Evolutionary conservation across 2,113 vertebrate species (phyloP).

Genomic region (Pyrgilauda ruficollis): DNA sequence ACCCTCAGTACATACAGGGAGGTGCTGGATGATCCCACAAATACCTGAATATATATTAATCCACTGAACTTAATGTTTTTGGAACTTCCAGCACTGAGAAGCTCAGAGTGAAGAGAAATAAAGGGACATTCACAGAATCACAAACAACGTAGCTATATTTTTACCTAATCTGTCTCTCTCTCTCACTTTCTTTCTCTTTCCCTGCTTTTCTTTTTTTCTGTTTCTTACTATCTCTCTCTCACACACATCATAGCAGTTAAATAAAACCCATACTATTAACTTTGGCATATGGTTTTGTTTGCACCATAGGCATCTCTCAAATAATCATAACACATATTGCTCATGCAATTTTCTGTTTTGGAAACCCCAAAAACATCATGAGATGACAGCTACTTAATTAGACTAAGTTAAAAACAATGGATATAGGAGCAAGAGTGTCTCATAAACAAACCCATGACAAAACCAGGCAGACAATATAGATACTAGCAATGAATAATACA

Average conservation of each 20-base stretch:
- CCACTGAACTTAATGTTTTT: not conserved
- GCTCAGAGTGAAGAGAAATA: not conserved
- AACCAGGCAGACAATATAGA: not conserved
- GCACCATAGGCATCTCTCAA: not conserved
- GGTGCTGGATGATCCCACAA: not conserved
- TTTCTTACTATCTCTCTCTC: not conserved
- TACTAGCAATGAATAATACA: not conserved
- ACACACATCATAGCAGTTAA: not conserved
- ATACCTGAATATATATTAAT: not conserved
- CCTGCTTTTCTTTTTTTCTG: rapidly evolving
- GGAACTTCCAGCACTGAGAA: not conserved
- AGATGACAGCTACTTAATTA: not conserved
- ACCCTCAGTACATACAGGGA: not conserved
- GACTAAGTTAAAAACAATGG: not conserved
- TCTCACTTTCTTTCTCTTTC: not conserved
- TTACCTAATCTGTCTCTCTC: not conserved
- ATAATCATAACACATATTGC: not conserved
- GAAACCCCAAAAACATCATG: not conserved
- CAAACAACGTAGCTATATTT: not conserved
- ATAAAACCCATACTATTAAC: not conserved
- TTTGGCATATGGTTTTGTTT: not conserved
- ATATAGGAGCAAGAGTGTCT: not conserved
- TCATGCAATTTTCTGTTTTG: not conserved
- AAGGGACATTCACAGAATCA: rapidly evolving
- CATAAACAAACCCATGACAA: not conserved